These are phyloP conservation scores for Ochotona princeps DNA, from an alignment of 2,113 vertebrate species.

Conservation along the genomic window DNA sequence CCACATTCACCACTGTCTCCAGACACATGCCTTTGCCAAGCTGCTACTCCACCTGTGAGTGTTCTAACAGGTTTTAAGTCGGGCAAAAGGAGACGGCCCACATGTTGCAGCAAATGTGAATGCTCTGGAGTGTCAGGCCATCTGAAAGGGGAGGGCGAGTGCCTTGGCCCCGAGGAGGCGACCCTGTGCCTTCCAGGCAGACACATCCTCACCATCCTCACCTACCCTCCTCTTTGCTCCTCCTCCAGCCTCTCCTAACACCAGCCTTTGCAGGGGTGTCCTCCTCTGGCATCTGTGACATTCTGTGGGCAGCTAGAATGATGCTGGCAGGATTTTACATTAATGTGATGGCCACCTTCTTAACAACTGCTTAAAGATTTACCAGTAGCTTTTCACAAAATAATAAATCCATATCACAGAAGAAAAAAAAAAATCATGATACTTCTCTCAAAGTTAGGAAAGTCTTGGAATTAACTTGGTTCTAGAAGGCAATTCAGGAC, in stretches of 20 bases:
- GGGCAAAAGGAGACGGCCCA: too few relatives aligned
- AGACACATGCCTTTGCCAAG: too few relatives aligned
- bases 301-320: neutral
- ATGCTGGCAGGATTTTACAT: neutral
- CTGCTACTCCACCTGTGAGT: too few relatives aligned
- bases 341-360: neutral
- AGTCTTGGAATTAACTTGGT: neutral
- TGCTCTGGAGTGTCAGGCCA: too few relatives aligned
- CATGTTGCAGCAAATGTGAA: too few relatives aligned
- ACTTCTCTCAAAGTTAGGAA: conserved; percentile 8
- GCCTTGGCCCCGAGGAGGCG: neutral
- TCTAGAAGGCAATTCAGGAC: neutral
- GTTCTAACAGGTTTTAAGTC: too few relatives aligned
- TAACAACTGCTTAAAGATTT: conserved; percentile 1
- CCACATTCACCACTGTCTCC: too few relatives aligned
- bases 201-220: neutral
- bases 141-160: too few relatives aligned
- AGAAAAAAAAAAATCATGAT: neutral
- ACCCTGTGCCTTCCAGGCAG: conserved; percentile 61
- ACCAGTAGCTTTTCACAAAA: conserved; percentile 9
- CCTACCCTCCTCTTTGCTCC: neutral
- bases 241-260: neutral
- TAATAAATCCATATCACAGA: neutral
- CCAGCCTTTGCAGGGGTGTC: neutral
- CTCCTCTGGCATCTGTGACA: neutral